Base-by-base conservation (phyloP, 2,113 vertebrate species). In the Clinocottus analis region DNA sequence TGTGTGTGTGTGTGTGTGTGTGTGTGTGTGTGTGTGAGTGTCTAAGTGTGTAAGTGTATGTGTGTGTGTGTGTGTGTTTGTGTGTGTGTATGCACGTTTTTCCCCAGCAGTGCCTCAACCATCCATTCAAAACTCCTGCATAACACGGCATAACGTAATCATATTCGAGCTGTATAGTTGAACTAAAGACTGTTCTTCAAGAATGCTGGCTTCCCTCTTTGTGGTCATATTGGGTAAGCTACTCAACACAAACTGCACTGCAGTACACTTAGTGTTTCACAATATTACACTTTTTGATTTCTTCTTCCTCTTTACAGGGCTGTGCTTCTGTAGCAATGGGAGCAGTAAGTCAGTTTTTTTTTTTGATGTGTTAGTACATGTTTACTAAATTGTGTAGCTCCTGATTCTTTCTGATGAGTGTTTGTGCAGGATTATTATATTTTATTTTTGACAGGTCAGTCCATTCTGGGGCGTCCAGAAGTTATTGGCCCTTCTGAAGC, bases 201-300 rank as follows among this genome's bases (percentile, higher is more conserved):
- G 62, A 33, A 92, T 93, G 91, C 69, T 67, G 77, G 8, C 49
- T 64, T 77, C 41, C 19, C 4, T 90, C 14, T 65, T 85, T 45
- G 33, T 90, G 61, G 6, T 83, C 39, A 16, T 89, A 16, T 23
- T 93, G 66, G 93, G 93, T 94, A 79, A 88, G 92, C 17, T 47
- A 5, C 62, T 27, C 2, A 39, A 55, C 43, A 67, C 37, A 73
- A 73, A 60, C 47, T 41, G 21, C 16, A 25, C 68, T 1, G 19
- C 21, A 23, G 16, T 3, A 43, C 59, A 69, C 9, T 53, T 51
- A 3, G 3, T 37, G 33, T 56, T 33, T 39, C 4, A 56, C 19
- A 39, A 8, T 49, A 27, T 45, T 1, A 73, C 37, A 23, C 47
- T 62, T 31, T 61, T 16, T 51, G 0, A 63, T 12, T 51, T 72